A percentile compares a stretch with the other conserved stretches of the same genome.
phyloP scores from a whole-genome alignment of 2,888 invertebrate genomes.

The Automeris io region DNA sequence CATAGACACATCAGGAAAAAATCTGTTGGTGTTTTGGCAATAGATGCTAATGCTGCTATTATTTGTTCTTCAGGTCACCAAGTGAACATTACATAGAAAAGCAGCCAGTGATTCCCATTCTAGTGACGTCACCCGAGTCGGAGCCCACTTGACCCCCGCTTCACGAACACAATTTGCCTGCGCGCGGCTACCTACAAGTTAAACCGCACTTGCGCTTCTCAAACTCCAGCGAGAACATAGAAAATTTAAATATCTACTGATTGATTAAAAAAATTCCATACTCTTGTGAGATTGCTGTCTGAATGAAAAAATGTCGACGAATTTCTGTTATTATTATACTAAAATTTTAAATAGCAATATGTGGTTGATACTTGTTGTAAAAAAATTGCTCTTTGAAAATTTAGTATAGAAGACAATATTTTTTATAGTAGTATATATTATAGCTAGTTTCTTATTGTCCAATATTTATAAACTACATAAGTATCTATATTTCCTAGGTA shows the following conservation, averaged over 20 bases:
- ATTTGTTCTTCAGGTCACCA: conserved; percentile 43
- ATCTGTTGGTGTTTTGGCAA: too few relatives aligned
- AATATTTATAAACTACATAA: too few relatives aligned
- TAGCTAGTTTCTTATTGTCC: too few relatives aligned
- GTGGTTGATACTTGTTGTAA: not conserved
- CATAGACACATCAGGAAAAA: too few relatives aligned
- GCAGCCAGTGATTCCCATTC: conserved; percentile 53
- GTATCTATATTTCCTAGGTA: too few relatives aligned
- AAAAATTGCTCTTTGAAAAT: not conserved
- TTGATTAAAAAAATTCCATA: not conserved
- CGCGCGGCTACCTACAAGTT: conserved; percentile 8
- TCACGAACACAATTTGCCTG: conserved; percentile 17
- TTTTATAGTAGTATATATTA: too few relatives aligned
- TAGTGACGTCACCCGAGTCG: conserved; percentile 60
- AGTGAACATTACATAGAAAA: conserved; percentile 48
- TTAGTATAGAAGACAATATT: too few relatives aligned
- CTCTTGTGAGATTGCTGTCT: not conserved
- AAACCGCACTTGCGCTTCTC: conserved; percentile 33
- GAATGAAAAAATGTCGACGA: not conserved
- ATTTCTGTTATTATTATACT: not conserved
- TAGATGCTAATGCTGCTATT: not conserved
- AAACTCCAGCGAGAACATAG: conserved; percentile 25
- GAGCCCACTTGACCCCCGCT: conserved; percentile 49
- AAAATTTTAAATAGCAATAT: not conserved
- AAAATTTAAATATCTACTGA: conserved; percentile 17